These are phyloP conservation scores for Tupaia chinensis DNA, from an alignment of 2,113 vertebrate species.

Conservation along the genomic window DNA sequence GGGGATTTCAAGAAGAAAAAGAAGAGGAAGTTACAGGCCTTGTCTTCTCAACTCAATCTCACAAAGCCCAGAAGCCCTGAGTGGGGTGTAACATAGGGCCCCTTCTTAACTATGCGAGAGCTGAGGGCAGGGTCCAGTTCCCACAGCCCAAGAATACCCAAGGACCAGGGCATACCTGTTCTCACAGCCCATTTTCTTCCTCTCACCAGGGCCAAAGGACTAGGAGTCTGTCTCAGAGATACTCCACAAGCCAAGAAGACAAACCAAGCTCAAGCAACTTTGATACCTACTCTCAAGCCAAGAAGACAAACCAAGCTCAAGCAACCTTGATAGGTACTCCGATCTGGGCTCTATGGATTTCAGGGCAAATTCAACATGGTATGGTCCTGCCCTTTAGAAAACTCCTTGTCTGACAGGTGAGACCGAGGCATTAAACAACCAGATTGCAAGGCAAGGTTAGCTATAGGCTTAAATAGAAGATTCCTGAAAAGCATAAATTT, in stretches of 20 bases:
- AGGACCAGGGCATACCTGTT: neutral
- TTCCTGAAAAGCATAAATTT: neutral
- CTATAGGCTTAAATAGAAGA: neutral
- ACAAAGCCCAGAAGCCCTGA: neutral
- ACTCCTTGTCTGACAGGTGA: neutral
- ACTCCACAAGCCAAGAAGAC: neutral
- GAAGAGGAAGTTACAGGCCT: neutral
- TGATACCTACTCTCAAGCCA: neutral
- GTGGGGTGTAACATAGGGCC: neutral
- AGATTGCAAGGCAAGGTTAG: neutral
- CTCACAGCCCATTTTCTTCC: neutral
- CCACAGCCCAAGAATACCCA: neutral
- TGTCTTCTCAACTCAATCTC: neutral
- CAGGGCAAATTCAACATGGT: neutral
- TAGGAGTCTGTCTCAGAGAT: neutral
- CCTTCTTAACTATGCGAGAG: neutral
- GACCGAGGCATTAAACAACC: neutral
- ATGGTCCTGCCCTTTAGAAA: neutral
- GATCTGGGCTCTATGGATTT: neutral
- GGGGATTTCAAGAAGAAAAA: neutral
- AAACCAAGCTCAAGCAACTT: neutral
- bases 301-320: neutral
- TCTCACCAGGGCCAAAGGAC: neutral
- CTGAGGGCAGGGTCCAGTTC: neutral
- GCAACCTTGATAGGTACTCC: neutral